Evolutionary conservation across 2,797 vertebrate genomes (phyloP).

Genomic region (Falco naumanni): DNA sequence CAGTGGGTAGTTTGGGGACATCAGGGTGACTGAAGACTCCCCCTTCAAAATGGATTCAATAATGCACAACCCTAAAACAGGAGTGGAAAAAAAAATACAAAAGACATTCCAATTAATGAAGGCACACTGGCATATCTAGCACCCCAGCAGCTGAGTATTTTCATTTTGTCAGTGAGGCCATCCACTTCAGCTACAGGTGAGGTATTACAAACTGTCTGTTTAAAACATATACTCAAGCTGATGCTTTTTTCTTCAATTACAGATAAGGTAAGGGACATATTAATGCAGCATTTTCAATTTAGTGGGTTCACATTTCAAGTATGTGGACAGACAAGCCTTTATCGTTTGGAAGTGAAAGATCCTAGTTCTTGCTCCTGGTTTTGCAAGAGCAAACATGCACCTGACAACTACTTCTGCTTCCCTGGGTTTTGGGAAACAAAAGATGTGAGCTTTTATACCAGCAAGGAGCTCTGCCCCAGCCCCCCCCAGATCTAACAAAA

Average conservation of each 20-base stretch:
- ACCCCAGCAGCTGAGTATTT: neutral
- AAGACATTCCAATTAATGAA: neutral
- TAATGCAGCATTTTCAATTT: neutral
- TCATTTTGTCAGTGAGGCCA: neutral
- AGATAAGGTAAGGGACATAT: neutral
- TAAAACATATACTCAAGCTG: neutral
- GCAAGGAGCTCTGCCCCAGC: neutral
- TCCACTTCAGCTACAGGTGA: neutral
- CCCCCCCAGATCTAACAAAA: neutral
- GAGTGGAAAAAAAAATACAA: neutral
- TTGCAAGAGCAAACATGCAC: neutral
- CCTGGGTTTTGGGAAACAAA: neutral
- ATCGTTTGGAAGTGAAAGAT: neutral
- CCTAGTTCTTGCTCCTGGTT: neutral
- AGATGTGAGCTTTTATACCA: neutral
- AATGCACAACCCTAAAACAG: slow-evolving; percentile 77
- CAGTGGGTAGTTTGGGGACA: slow-evolving; percentile 84
- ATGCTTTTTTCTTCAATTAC: neutral
- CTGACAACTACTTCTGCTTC: neutral
- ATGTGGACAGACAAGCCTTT: neutral
- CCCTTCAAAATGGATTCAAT: slow-evolving; percentile 83
- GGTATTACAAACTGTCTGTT: neutral
- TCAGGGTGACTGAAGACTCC: slow-evolving; percentile 79
- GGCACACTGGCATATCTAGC: neutral
- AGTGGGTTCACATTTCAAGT: neutral